Percentiles rank a stretch among this genome's conserved stretches.
These are phyloP conservation scores for Scomber scombrus DNA, from an alignment of 2,113 vertebrate species.

Conservation along the genomic window DNA sequence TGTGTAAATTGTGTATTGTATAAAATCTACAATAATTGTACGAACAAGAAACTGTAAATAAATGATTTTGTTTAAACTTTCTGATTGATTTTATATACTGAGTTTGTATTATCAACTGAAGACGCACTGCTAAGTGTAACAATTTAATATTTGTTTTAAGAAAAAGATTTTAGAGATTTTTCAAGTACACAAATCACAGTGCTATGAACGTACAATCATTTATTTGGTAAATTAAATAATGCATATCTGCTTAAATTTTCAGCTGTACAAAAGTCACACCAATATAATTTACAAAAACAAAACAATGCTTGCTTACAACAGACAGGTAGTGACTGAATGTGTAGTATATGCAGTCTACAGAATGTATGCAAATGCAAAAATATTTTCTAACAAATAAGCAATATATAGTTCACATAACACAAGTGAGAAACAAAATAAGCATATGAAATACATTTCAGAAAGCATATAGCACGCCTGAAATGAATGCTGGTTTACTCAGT, in stretches of 20 bases:
- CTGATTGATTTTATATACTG: conserved; percentile 2
- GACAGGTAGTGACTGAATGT: too few relatives aligned
- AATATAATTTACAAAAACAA: conserved; percentile 21
- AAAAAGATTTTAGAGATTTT: not conserved
- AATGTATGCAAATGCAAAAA: too few relatives aligned
- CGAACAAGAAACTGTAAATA: conserved; percentile 83
- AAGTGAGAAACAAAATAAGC: not conserved
- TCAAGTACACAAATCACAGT: not conserved
- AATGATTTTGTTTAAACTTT: conserved; percentile 75
- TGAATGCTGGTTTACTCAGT: conserved; percentile 1
- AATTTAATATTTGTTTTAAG: not conserved
- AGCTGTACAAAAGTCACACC: conserved; percentile 4
- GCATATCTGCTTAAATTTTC: not conserved
- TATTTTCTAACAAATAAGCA: too few relatives aligned
- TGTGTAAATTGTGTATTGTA: conserved; percentile 82
- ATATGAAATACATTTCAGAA: conserved; percentile 29
- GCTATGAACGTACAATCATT: not conserved
- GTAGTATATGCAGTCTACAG: too few relatives aligned
- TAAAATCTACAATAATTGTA: conserved; percentile 69
- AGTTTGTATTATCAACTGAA: not conserved
- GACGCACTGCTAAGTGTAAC: not conserved
- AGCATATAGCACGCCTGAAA: conserved; percentile 21
- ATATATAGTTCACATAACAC: not conserved
- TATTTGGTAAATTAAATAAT: conserved; percentile 20
- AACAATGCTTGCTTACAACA: not conserved